Evolutionary conservation across 2,888 invertebrate genomes (phyloP), one percentile per base, ranked within the genome.

Genomic region (Melipona bicolor): DNA sequence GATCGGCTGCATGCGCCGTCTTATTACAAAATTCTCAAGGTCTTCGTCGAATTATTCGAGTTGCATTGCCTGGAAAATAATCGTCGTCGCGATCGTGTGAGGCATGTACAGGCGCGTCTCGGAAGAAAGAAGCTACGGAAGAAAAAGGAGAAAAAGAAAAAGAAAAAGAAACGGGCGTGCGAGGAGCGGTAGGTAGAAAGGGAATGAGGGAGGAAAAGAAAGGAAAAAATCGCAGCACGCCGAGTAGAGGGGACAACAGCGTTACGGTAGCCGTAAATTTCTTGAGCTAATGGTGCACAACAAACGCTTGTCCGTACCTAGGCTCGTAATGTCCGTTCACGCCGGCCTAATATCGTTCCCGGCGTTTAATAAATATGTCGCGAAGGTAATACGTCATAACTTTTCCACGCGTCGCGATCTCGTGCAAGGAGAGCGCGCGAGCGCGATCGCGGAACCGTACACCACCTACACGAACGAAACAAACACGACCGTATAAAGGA

Each of bases 301-400:
- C 87, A 90, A 90, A 92, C 87, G 90, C 91, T 90, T 91, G 91
- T 92, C 88, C 91, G 87, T 90, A 89, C 88, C 87, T 89, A 85
- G 82, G 85, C 88, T 89, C 89, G 85, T 84, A 90, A 90, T 88
- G 90, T 91, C 89, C 88, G 89, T 92, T 91, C 90, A 86, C 91
- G 85, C 89, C 90, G 86, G 90, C 88, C 92, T 92, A 92, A 92
- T 92, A 91, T 92, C 91, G 89, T 87, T 90, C 87, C 83, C 81
- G 85, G 86, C 87, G 86, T 88, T 86, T 91, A 91, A 93, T 93
- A 93, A 94, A 94, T 93, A 93, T 90, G 91, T 93, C 92, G 88
- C 85, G 82, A n/a, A 72, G 88, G 81, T 79, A 82, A 85, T 91
- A 88, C 88, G 89, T 92, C 91, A 89, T 91, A 91, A 92, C 90